These are phyloP conservation scores for Radopholus similis DNA, from an alignment of 1,140 invertebrate genomes.

Conservation along the genomic window DNA sequence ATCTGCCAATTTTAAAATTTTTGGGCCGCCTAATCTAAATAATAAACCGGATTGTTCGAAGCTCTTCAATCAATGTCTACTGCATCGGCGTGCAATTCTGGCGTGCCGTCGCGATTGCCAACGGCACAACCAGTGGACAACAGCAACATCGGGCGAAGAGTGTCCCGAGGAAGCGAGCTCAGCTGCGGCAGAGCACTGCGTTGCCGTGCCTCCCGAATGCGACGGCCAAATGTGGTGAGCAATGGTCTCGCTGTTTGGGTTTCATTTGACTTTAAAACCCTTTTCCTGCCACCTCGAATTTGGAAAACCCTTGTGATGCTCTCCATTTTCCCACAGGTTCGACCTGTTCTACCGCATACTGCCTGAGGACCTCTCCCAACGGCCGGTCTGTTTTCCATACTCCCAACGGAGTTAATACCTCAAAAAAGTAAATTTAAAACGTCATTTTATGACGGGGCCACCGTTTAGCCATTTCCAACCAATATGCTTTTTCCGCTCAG, in stretches of 20 bases:
- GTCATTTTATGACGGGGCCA: too few species aligned
- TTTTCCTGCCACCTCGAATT: neutral
- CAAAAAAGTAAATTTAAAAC: too few species aligned
- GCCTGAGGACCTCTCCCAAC: constrained; percentile 41
- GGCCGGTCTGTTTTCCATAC: constrained; percentile 18
- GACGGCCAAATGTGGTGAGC: constrained; percentile 43
- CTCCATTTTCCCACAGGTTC: constrained; percentile 30
- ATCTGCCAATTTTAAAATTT: too few species aligned
- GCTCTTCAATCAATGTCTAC: constrained; percentile 11
- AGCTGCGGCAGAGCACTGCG: neutral
- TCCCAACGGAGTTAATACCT: too few species aligned
- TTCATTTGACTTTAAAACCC: neutral
- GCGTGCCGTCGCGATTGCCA: constrained; percentile 27
- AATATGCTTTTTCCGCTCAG: neutral
- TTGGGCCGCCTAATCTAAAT: too few species aligned
- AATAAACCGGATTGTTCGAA: too few species aligned
- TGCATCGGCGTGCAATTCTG: constrained; percentile 28
- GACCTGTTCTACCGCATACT: constrained; percentile 59
- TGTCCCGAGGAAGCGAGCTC: neutral
- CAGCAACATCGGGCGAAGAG: constrained; percentile 8
- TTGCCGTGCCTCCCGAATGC: constrained; percentile 43
- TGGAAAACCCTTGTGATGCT: neutral
- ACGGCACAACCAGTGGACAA: constrained; percentile 2
- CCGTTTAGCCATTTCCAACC: too few species aligned
- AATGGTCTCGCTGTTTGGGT: neutral